phyloP scores from a whole-genome alignment of 2,888 invertebrate genomes.

The Alentia gelatinosa region DNA sequence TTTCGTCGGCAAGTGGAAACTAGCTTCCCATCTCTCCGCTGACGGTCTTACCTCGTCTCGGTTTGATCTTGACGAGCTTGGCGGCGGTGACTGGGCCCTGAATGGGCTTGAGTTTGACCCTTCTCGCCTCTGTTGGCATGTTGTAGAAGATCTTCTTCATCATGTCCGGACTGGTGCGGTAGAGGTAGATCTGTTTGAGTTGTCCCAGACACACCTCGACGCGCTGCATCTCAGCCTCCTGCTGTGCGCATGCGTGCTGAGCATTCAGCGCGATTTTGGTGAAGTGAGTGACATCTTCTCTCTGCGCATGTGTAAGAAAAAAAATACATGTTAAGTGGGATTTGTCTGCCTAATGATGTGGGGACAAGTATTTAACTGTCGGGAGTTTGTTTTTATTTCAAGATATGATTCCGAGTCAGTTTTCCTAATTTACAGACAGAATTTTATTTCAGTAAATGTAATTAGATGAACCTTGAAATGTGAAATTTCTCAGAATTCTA shows the following conservation, averaged over 20 bases:
- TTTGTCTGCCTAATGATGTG: too few relatives aligned
- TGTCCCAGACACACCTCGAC: constrained; percentile 68
- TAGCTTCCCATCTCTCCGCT: too few relatives aligned
- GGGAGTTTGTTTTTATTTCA: too few relatives aligned
- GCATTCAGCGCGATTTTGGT: background rate
- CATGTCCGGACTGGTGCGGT: constrained; percentile 72
- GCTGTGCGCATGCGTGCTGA: constrained; percentile 66
- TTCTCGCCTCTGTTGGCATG: constrained; percentile 67
- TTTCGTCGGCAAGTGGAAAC: too few relatives aligned
- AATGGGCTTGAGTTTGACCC: constrained; percentile 18
- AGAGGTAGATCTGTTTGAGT: constrained; percentile 71
- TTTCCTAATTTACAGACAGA: too few relatives aligned
- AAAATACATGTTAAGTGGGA: too few relatives aligned
- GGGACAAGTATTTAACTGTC: too few relatives aligned
- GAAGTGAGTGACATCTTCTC: constrained; percentile 1
- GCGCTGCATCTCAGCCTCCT: constrained; percentile 69
- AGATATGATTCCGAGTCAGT: too few relatives aligned
- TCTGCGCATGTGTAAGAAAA: too few relatives aligned
- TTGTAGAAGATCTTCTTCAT: constrained; percentile 76
- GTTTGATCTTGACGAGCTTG: constrained; percentile 26
- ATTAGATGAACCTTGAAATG: too few relatives aligned
- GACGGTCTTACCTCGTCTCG: constrained; percentile 31
- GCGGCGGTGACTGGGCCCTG: constrained; percentile 9
- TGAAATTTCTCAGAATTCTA: too few relatives aligned
- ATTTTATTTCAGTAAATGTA: too few relatives aligned